Evolutionary conservation across 2,797 vertebrate genomes (phyloP), one percentile per base, ranked within the genome.

Genomic region (Holocentrus rufus): DNA sequence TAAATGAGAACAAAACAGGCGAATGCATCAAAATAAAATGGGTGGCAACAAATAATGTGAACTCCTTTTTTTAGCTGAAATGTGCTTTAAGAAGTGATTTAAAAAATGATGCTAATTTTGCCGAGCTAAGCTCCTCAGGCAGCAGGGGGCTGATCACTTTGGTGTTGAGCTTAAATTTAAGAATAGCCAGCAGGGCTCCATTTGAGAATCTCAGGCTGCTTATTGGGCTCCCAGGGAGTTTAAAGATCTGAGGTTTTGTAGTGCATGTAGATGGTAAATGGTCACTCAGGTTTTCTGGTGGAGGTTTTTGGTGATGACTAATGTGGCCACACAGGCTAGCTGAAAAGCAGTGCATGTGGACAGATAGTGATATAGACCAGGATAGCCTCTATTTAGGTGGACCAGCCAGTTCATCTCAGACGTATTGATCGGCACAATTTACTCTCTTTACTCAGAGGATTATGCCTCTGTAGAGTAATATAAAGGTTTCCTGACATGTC

Each of bases 401-500:
- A 89, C 69, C 86, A 74, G 84, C 83, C 84, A 86, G 86, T 91
- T 91, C 85, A 91, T 90, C 88, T 85, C 84, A 72, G 87, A 85
- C 81, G 46, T 88, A 92, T 92, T 91, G 92, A 92, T 92, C 85
- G 80, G 85, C 91, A 91, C 85, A 87, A 91, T 92, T 92, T 88
- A 87, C 85, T 92, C 87, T 86, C 90, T 90, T 92, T 88, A 84
- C 91, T 83, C 81, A 2, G 87, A 91, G 84, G 92, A 93, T 93
- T 90, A 90, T 86, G 79, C 85, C 87, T 87, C 88, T 90, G 86
- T 91, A 78, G 85, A 89, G 91, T 92, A 92, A 93, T 93, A 93
- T 92, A 93, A 93, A 92, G 93, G 90, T 91, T 93, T 93, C 91
- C 92, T 84, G 85, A 84, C 81, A 64, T 93, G 92, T 92, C 93